These are phyloP conservation scores for Baronia brevicornis DNA, from an alignment of 2,888 invertebrate species.

Conservation along the genomic window DNA sequence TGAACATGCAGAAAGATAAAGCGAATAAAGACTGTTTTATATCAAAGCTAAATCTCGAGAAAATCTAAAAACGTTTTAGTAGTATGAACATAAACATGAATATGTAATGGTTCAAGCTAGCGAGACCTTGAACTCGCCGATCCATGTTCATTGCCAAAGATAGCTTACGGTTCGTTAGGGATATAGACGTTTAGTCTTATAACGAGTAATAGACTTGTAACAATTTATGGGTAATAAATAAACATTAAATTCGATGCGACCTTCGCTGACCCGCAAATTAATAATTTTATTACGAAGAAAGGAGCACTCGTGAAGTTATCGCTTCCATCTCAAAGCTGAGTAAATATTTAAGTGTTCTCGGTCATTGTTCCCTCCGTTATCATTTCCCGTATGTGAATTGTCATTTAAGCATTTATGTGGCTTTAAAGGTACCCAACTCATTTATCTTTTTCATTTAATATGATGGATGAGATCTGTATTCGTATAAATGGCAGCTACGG, in stretches of 20 bases:
- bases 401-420: slow-evolving; percentile 9
- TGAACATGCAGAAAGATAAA: slow-evolving; percentile 4
- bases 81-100: slow-evolving; percentile 13
- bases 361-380: slow-evolving; percentile 48
- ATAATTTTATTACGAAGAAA: slow-evolving; percentile 8
- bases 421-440: slow-evolving; percentile 1
- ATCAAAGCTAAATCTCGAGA: slow-evolving; percentile 8
- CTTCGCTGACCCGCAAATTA: slow-evolving; percentile 6
- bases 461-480: too few relatives aligned
- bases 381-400: slow-evolving; percentile 32
- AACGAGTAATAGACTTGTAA: slow-evolving; percentile 1
- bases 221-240: too few relatives aligned
- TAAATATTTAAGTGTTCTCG: slow-evolving; percentile 45
- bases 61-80: slow-evolving; percentile 7
- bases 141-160: slow-evolving; percentile 13
- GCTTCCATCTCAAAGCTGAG: slow-evolving; percentile 36
- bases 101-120: slow-evolving; percentile 8
- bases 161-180: slow-evolving; percentile 4
- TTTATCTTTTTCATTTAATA: slow-evolving; percentile 1
- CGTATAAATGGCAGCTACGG: too few relatives aligned
- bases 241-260: background rate
- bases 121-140: slow-evolving; percentile 11
- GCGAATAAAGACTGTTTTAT: slow-evolving; percentile 9
- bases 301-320: slow-evolving; percentile 23
- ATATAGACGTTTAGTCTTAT: slow-evolving; percentile 7